phyloP scores from a whole-genome alignment of 2,888 invertebrate genomes.

The Leptinotarsa tumamoca region DNA sequence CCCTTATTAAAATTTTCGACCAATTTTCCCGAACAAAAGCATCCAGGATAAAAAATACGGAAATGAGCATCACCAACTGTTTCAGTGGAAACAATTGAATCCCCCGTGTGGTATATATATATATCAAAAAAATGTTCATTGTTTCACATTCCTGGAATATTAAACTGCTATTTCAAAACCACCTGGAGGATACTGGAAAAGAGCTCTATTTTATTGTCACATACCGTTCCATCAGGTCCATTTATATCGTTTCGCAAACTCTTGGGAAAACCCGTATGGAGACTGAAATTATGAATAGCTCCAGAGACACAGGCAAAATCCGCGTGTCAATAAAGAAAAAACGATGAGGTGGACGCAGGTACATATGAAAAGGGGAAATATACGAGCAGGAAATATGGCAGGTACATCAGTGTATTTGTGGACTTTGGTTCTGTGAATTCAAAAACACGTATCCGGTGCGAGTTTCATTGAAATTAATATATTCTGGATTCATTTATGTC shows the following conservation, averaged over 20 bases:
- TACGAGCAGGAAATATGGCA: neutral
- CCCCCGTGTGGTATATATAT: neutral
- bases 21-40: too few species aligned
- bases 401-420: neutral
- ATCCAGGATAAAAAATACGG: too few species aligned
- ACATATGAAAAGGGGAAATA: neutral
- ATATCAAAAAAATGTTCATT: neutral
- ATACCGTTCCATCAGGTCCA: neutral
- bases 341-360: neutral
- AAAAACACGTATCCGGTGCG: too few species aligned
- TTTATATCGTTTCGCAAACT: conserved; percentile 22
- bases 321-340: neutral
- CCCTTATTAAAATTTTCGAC: too few species aligned
- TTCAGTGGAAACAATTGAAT: neutral
- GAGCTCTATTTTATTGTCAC: neutral
- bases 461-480: too few species aligned
- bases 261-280: conserved; percentile 16
- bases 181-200: conserved; percentile 3
- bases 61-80: neutral
- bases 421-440: neutral
- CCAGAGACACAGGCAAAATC: conserved; percentile 9
- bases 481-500: too few species aligned
- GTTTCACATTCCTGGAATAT: neutral
- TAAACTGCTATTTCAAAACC: neutral
- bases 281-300: conserved; percentile 7